Conservation (phyloP, 2,113 vertebrate species). For the Lethenteron camtschaticum region DNA sequence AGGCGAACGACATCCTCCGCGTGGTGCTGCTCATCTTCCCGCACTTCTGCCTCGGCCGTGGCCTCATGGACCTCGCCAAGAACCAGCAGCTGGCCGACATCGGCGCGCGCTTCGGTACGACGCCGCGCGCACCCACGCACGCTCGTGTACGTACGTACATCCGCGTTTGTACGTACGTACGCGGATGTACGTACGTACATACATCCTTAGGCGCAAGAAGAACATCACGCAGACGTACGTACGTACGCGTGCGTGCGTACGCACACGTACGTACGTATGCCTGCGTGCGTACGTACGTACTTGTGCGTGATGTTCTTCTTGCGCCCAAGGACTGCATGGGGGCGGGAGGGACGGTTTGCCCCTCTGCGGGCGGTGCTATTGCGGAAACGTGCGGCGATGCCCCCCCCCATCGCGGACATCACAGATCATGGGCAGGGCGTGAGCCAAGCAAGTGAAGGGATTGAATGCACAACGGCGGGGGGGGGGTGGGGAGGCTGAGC, state of each 20-base stretch:
- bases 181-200: neutral
- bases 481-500: no score
- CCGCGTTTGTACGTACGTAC: neutral
- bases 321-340: neutral
- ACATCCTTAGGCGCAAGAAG: neutral
- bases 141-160: neutral
- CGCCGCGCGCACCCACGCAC: neutral
- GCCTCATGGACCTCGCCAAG: conserved; percentile 43
- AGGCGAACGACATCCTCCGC: conserved; percentile 32
- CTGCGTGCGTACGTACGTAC: no score
- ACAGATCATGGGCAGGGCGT: no score
- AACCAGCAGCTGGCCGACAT: conserved; percentile 35
- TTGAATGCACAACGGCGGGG: no score
- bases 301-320: neutral
- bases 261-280: no score
- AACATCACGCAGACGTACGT: neutral
- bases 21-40: conserved; percentile 41
- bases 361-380: no score
- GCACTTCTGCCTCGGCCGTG: conserved; percentile 40
- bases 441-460: no score
- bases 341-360: no score
- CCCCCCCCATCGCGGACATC: no score
- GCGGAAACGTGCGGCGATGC: no score
- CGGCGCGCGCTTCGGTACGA: conserved; percentile 27
- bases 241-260: no score